Evolutionary conservation across 2,113 vertebrate genomes (phyloP), one percentile per base, ranked within the genome.

Genomic region (Bubalus kerabau): DNA sequence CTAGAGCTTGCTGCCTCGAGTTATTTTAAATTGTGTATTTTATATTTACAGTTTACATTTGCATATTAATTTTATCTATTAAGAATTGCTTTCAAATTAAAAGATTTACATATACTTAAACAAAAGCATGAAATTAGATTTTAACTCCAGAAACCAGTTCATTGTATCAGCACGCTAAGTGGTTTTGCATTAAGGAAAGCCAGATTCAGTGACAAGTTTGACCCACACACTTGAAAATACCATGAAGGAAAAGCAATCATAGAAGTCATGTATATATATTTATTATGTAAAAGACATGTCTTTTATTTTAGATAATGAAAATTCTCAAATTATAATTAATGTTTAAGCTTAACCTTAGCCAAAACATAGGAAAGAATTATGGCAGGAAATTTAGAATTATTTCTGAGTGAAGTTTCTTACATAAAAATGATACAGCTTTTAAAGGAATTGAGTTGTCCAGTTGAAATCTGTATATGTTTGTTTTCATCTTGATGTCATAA

Each of bases 51-150:
- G 93, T 95, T 98, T 98, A 97, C 67, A 98, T 98, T 97, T 98
- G 88, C 97, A 98, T 97, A 98, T 97, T 98, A 95, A 98, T 98
- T 98, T 98, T 98, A 97, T 94, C 95, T 98, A 94, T 98, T 97
- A 98, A 97, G 91, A 98, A 96, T 97, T 97, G 80, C 81, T 96
- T 98, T 97, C 83, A 98, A 94, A 98, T 98, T 94, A 96, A 97
- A 97, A 97, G 89, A 98, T 97, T 98, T 98, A 97, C 97, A 97
- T 98, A 97, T 97, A 84, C 83, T 98, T 98, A 98, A 98, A 97
- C 90, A 97, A 95, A 97, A 96, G 64, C 89, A 95, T 95, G 92
- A 97, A 97, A 97, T 97, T 98, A 95, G 43, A 95, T 97, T 95
- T 97, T 92, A 96, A 93, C 62, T 97, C 60, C 36, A 96, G 95